Evolutionary conservation across 2,113 vertebrate species (phyloP).

Genomic region (Malaclemys terrapin): DNA sequence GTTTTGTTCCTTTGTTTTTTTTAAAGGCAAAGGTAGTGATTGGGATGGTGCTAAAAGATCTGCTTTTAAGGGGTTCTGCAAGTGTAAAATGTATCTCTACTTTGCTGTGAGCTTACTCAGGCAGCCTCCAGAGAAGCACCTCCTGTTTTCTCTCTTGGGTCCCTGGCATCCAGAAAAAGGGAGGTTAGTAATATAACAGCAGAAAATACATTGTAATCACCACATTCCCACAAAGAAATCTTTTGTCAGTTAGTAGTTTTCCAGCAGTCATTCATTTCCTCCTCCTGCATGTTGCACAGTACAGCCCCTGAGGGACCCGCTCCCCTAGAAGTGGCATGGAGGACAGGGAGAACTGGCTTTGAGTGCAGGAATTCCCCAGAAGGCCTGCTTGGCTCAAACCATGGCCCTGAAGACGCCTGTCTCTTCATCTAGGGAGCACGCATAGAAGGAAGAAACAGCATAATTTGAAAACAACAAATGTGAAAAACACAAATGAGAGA

Average conservation of each 20-base stretch:
- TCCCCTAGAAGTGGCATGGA: rapidly evolving
- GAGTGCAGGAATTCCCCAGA: rapidly evolving
- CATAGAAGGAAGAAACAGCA: neutral
- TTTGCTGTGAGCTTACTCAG: neutral
- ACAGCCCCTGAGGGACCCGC: neutral
- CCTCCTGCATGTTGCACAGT: neutral
- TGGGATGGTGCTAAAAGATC: neutral
- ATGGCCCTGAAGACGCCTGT: neutral
- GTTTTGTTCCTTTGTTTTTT: neutral
- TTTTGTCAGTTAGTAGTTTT: rapidly evolving
- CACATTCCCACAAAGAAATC: neutral
- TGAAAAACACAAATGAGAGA: rapidly evolving
- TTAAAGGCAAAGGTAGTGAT: neutral
- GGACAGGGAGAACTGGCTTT: neutral
- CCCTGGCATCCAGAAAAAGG: neutral
- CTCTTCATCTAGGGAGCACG: neutral
- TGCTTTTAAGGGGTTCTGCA: neutral
- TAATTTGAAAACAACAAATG: neutral
- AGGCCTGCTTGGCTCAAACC: rapidly evolving
- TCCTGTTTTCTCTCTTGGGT: neutral
- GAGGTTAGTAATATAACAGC: neutral
- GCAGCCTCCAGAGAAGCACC: neutral
- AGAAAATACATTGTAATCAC: neutral
- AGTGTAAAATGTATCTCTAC: rapidly evolving
- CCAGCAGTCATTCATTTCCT: neutral